Base-by-base conservation (phyloP, 2,113 vertebrate genomes). In the Tyto alba region DNA sequence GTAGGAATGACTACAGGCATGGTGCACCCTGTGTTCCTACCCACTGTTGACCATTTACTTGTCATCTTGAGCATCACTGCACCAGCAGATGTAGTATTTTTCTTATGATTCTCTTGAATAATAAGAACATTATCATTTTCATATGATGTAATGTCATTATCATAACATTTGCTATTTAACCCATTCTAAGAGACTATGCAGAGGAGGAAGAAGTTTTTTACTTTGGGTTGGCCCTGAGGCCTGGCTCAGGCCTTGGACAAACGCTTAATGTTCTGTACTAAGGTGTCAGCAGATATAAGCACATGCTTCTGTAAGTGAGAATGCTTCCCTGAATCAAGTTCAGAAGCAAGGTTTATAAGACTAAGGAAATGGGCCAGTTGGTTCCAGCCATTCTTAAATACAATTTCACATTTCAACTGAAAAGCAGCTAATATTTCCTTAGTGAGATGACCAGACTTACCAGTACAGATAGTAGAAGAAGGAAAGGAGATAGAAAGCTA, bases 381-480 rank as follows among this genome's bases (percentile, higher is more conserved):
- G 36, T 92, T 91, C 57, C 53, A 78, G 48, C 9, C 13, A 84
- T 64, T 81, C 17, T 36, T 60, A 78, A 93, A 56, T 8, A 52
- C 12, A 68, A 60, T 62, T 63, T 78, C 45, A 57, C 27, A 45
- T 9, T 11, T 41, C 45, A 88, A 52, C 79, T 34, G 66, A 91
- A 87, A 94, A 91, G 29, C 64, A 93, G 57, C 18, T 68, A n/a
- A 41, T 47, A 30, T 13, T 87, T 36, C 43, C 41, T 68, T 11
- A 85, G 45, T 25, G 41, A 73, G 92, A 87, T 29, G 34, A 66
- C 18, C 69, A 79, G 25, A 97, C 99, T 98, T 98, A 99, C 99
- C 99, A 99, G 98, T 99, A 99, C 84, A 99, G 98, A 98, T 99
- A 99, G 98, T 99, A 99, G 98, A 99, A 99, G 98, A 99, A 99